Conservation (phyloP, 1,140 invertebrate genomes). For the Ectropis grisescens region DNA sequence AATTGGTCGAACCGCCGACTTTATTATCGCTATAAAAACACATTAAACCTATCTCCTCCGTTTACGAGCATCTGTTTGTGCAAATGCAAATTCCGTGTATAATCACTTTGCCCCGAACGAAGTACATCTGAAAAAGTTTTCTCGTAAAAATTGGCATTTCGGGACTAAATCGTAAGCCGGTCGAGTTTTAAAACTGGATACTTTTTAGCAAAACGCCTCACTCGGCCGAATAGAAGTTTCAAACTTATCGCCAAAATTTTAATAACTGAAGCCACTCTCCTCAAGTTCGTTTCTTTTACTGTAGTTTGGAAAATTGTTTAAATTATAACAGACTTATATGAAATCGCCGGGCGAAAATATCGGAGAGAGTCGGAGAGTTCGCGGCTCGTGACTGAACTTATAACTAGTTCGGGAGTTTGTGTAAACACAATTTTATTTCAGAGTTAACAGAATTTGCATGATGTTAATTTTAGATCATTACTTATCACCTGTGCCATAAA, state of each 20-base stretch:
- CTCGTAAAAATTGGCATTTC: constrained; percentile 38
- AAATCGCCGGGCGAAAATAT: constrained; percentile 7
- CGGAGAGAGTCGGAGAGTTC: not conserved
- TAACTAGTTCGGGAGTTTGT: constrained; percentile 15
- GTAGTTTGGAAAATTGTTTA: constrained; percentile 16
- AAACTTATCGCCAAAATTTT: constrained; percentile 29
- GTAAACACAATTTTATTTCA: too few relatives aligned
- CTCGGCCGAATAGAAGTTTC: constrained; percentile 22
- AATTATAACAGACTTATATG: constrained; percentile 18
- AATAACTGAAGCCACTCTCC: constrained; percentile 23
- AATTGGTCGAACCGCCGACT: too few relatives aligned
- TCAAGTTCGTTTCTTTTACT: constrained; percentile 19
- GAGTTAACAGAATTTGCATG: too few relatives aligned
- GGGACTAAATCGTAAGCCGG: constrained; percentile 29
- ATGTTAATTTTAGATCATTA: too few relatives aligned
- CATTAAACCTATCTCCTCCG: constrained; percentile 10
- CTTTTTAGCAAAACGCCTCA: constrained; percentile 19
- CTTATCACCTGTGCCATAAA: too few relatives aligned
- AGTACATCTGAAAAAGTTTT: constrained; percentile 36
- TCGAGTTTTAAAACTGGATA: too few relatives aligned
- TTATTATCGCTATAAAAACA: constrained; percentile 6
- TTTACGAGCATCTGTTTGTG: constrained; percentile 17
- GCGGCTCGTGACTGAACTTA: too few relatives aligned
- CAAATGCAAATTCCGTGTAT: constrained; percentile 30
- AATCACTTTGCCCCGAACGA: constrained; percentile 22